These are phyloP conservation scores for Epistrophella euchroma DNA, from an alignment of 2,888 invertebrate species.

Conservation along the genomic window DNA sequence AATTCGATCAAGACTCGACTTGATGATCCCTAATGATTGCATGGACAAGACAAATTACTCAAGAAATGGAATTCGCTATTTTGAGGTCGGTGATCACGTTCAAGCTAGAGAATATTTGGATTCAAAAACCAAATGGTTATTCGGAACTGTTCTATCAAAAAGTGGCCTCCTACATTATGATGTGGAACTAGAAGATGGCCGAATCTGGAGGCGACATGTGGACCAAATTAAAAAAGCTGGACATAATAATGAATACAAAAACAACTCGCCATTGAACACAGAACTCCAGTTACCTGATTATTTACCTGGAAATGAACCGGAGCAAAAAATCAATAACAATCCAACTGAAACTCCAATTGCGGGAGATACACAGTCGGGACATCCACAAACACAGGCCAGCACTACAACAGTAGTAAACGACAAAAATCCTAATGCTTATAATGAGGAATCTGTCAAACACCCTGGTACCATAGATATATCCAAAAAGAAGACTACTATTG, in stretches of 20 bases:
- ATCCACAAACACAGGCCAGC: background rate
- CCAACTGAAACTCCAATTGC: background rate
- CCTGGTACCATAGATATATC: background rate
- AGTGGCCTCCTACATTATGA: background rate
- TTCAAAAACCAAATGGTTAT: background rate
- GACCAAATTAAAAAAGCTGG: no score
- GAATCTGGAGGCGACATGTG: background rate
- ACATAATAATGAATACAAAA: no score
- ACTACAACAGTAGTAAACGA: background rate
- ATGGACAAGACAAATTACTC: background rate
- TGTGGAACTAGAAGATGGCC: background rate
- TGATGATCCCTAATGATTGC: background rate
- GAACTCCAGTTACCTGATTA: no score
- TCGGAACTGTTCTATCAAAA: constrained; percentile 1
- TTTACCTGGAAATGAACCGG: no score
- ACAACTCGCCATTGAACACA: no score
- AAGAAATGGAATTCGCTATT: background rate
- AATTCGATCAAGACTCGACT: background rate
- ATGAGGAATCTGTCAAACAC: background rate
- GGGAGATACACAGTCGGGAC: background rate
- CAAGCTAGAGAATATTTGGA: constrained; percentile 1
- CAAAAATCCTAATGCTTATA: background rate
- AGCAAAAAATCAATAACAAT: no score
- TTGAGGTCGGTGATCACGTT: background rate
- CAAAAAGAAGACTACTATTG: background rate